Evolutionary conservation across 1,140 invertebrate species (phyloP), one percentile per base, ranked within the genome.

Genomic region (Diabrotica virgifera): DNA sequence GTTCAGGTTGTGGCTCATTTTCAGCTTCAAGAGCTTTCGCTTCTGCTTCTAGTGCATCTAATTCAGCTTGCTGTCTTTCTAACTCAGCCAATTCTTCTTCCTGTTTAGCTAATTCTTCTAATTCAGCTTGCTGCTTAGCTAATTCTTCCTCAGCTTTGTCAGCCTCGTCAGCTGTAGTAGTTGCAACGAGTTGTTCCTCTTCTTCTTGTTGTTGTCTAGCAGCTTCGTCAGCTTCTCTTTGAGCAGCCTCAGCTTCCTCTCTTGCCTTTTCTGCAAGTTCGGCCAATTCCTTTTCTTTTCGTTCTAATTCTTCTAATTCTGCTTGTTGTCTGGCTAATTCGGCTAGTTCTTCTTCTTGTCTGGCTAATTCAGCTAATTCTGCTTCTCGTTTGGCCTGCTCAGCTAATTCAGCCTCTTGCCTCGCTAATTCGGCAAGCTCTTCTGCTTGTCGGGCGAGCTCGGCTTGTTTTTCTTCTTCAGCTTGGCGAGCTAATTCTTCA

Each of bases 221-320:
- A 80, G 78, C 75, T 86, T 85, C 61, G 85, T 85, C 40, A 85
- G 83, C 40, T 46, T 46, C 40, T 50, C 82, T 82, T 52, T 81
- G 40, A 10, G 40, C 40, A 46, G 40, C 81, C 70, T 86, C 85
- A 6, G 81, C 81, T 74, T 86, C 84, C 79, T 86, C 84, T 74
- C 81, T 82, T 7, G 84, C 84, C 55, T 85, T 82, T 63, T 85
- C 86, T 5, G 80, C 82, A 53, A 85, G 82, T 63, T 85, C 86
- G 5, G 80, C 82, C 24, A 83, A 62, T 74, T 87, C 85, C 7
- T 82, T 83, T 73, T 86, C 85, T 78, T 85, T 84, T 52, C 37
- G 59, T 8, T 64, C 71, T 14, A 63, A 55, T 60, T 74, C 71
- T 8, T 62, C 64, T 63, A 83, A 63, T 75, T 86, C 85, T 8